These are phyloP conservation scores for Agapornis roseicollis DNA, from an alignment of 2,113 vertebrate genomes.

Conservation along the genomic window DNA sequence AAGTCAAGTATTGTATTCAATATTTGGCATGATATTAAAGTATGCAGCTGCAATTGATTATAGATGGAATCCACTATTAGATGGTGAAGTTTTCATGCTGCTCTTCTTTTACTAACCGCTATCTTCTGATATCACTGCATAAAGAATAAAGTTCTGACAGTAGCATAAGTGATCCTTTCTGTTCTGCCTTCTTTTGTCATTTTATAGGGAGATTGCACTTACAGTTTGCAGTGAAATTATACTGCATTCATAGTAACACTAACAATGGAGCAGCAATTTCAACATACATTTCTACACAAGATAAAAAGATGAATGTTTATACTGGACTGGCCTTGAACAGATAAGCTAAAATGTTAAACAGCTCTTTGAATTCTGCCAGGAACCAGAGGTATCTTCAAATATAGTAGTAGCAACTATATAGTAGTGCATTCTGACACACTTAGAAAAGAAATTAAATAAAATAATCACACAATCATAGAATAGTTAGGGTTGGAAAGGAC, in stretches of 20 bases:
- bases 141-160: neutral
- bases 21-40: neutral
- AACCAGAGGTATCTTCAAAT: neutral
- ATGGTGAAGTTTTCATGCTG: neutral
- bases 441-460: neutral
- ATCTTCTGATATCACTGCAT: neutral
- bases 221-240: neutral
- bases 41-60: neutral
- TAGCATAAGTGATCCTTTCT: neutral
- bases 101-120: neutral
- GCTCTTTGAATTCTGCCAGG: neutral
- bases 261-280: neutral
- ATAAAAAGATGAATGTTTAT: neutral
- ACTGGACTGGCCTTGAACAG: neutral
- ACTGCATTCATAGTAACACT: neutral
- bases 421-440: neutral
- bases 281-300: neutral
- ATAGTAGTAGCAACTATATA: neutral
- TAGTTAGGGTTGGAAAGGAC: too few species aligned
- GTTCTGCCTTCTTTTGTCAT: neutral
- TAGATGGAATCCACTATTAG: neutral
- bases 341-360: neutral
- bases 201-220: neutral
- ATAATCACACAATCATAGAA: too few species aligned
- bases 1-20: neutral